Evolutionary conservation across 2,888 invertebrate genomes (phyloP).

Genomic region (Copidosoma aretas): DNA sequence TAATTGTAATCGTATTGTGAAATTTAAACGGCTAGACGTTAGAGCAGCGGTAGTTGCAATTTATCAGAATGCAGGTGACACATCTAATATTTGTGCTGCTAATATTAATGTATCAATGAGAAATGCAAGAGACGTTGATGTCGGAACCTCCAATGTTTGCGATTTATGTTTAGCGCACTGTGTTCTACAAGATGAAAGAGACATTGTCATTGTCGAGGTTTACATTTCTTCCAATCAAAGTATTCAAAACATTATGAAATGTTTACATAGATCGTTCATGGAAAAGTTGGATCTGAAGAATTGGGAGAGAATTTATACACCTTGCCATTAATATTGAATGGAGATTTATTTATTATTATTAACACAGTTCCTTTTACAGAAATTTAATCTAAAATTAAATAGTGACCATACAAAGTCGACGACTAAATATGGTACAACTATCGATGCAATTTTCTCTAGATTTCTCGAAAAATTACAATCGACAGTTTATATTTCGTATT

Average conservation of each 20-base stretch:
- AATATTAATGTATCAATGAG: slow-evolving; percentile 2
- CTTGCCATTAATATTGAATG: slow-evolving; percentile 9
- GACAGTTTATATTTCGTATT: no score
- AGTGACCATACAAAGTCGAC: background rate
- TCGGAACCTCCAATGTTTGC: background rate
- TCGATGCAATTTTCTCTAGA: background rate
- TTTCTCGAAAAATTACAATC: background rate
- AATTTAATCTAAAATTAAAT: background rate
- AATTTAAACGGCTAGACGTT: background rate
- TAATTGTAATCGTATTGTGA: slow-evolving; percentile 9
- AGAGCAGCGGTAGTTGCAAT: slow-evolving; percentile 18
- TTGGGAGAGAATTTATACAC: background rate
- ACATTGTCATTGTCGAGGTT: slow-evolving; percentile 1
- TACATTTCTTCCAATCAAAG: slow-evolving; percentile 24
- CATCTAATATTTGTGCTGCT: background rate
- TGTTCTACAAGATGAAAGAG: slow-evolving; percentile 1
- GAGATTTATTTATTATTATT: slow-evolving; percentile 1
- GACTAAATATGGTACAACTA: background rate
- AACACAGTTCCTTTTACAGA: background rate
- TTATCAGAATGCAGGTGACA: slow-evolving; percentile 1
- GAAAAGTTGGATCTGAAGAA: background rate
- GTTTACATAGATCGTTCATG: slow-evolving; percentile 5
- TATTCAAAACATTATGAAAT: background rate
- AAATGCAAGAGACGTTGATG: slow-evolving; percentile 2
- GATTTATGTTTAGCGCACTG: slow-evolving; percentile 8